Conservation (phyloP, 2,797 vertebrate genomes). For the Chelonia mydas region DNA sequence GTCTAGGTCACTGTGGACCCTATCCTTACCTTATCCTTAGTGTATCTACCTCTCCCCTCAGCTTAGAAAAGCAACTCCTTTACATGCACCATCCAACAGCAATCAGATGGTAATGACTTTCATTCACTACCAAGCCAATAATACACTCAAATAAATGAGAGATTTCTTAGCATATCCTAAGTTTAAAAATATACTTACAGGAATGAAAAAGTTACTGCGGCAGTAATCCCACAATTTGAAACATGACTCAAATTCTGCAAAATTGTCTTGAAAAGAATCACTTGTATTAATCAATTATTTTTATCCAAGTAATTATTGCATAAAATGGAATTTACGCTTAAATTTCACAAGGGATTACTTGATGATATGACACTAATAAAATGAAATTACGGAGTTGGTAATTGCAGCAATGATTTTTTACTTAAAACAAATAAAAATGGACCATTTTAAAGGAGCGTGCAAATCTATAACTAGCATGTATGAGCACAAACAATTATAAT, state of each 20-base stretch:
- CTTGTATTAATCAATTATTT: conserved; percentile 33
- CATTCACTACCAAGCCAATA: neutral
- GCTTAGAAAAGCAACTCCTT: neutral
- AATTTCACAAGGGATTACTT: conserved; percentile 35
- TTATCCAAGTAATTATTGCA: conserved; percentile 25
- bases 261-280: conserved; percentile 1
- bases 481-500: conserved; percentile 17
- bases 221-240: neutral
- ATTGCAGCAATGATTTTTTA: conserved; percentile 8
- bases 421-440: conserved; percentile 40
- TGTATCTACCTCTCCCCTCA: too few relatives aligned
- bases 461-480: neutral
- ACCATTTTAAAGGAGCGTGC: neutral
- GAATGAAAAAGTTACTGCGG: neutral
- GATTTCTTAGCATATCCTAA: neutral
- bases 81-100: neutral
- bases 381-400: conserved; percentile 19
- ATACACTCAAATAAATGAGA: neutral
- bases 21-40: too few relatives aligned
- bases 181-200: neutral
- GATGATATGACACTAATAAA: conserved; percentile 33
- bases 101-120: neutral
- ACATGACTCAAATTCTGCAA: conserved; percentile 6
- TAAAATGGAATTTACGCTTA: conserved; percentile 27
- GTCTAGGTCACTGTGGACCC: too few relatives aligned